These are phyloP conservation scores for Ectropis grisescens DNA, from an alignment of 1,140 invertebrate genomes.

Conservation along the genomic window DNA sequence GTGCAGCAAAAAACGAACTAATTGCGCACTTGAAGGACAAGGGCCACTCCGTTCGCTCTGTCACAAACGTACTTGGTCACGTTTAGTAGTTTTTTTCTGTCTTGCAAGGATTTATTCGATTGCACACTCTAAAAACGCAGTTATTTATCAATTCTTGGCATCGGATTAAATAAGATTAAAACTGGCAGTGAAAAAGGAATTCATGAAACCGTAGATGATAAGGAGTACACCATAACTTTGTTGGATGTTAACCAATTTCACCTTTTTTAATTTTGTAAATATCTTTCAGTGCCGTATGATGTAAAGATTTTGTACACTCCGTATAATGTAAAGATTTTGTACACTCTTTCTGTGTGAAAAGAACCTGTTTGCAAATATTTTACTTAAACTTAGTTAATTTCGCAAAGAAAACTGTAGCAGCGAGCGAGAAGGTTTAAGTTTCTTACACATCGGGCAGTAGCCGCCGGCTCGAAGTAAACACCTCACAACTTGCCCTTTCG, in stretches of 20 bases:
- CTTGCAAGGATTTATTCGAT: constrained; percentile 22
- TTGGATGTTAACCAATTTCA: too few relatives aligned
- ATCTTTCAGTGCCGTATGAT: too few relatives aligned
- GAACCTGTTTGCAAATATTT: constrained; percentile 36
- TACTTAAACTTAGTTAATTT: constrained; percentile 43
- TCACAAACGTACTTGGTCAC: constrained; percentile 59
- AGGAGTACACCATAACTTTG: too few relatives aligned
- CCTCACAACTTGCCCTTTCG: constrained; percentile 45
- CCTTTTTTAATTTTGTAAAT: too few relatives aligned
- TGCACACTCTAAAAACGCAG: background rate
- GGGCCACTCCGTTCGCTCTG: constrained; percentile 42
- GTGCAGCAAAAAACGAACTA: constrained; percentile 61
- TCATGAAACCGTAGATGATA: too few relatives aligned
- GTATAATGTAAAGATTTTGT: too few relatives aligned
- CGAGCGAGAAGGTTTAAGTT: constrained; percentile 27
- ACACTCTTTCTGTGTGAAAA: too few relatives aligned
- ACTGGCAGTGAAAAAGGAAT: too few relatives aligned
- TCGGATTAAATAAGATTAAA: too few relatives aligned
- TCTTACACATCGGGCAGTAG: constrained; percentile 27
- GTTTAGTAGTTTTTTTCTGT: constrained; percentile 63
- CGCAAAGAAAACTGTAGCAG: constrained; percentile 33
- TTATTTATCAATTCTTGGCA: too few relatives aligned
- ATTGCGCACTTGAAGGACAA: constrained; percentile 63
- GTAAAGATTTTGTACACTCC: too few relatives aligned
- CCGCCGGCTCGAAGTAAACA: constrained; percentile 38